Evolutionary conservation across 2,888 invertebrate species (phyloP), one percentile per base, ranked within the genome.

Genomic region (Cosmopolites sordidus): DNA sequence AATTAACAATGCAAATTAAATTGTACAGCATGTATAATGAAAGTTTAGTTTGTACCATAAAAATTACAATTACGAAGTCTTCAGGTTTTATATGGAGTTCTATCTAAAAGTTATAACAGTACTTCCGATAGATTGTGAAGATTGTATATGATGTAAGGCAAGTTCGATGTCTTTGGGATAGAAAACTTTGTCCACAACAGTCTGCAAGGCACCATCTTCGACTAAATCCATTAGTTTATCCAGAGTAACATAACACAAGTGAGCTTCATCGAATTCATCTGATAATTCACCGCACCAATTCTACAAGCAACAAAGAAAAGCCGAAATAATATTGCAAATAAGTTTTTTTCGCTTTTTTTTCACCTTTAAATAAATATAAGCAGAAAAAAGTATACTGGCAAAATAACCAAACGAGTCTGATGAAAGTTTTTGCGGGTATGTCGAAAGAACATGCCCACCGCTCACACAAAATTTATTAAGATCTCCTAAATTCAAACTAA

Each of bases 121-220:
- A 60, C 72, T 73, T 30, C 74, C 74, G 43, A 74, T 74, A 2
- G 74, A 71, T 44, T 67, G 63, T 12, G 64, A 50, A 6, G 71
- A 69, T 56, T 72, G 67, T 48, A 73, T 67, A 51, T 74, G 73
- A 52, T 66, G 64, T 30, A 74, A 51, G 16, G 73, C 74, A 18
- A 68, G 54, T 62, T 73, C 73, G 45, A 73, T 69, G 52, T 74
- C 72, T 17, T 68, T 65, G 2, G 73, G 71, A 54, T 68, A 68
- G 50, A 65, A 71, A 1, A 75, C 78, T 65, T 77, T 79, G 58
- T 81, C 81, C 1, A 83, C 78, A 29, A 83, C 79, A 3, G 80
- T 78, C 64, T 79, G 79, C 52, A 83, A 65, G 55, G 77, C 72
- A 45, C 79, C 77, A 16, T 75, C 73, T 61, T 81, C 80, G 0